These are phyloP conservation scores for Anoura caudifer DNA, from an alignment of 2,113 vertebrate species.

Conservation along the genomic window DNA sequence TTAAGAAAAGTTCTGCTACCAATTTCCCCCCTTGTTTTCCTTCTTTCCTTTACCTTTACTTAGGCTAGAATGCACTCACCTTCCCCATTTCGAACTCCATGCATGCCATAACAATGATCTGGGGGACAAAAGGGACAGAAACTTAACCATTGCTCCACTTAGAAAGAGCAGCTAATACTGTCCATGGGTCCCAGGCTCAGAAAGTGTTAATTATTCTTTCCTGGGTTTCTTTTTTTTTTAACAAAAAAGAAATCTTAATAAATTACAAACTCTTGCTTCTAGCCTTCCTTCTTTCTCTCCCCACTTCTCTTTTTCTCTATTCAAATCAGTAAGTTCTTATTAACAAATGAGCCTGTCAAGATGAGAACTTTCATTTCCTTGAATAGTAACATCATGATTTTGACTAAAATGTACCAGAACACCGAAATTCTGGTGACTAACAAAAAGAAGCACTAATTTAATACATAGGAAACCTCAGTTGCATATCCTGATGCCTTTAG, in stretches of 20 bases:
- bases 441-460: not conserved
- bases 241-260: conserved; percentile 12
- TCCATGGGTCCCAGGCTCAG: fast-evolving
- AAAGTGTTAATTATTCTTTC: not conserved
- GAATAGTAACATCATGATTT: conserved; percentile 14
- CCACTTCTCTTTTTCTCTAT: conserved; percentile 48
- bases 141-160: not conserved
- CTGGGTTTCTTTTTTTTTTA: not conserved
- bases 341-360: conserved; percentile 26
- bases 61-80: conserved; percentile 78
- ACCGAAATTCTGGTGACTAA: not conserved
- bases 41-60: not conserved
- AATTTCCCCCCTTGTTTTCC: not conserved
- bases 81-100: conserved; percentile 98
- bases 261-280: not conserved
- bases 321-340: conserved; percentile 47
- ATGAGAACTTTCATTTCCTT: conserved; percentile 54
- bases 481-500: not conserved
- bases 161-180: not conserved
- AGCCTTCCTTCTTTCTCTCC: conserved; percentile 33
- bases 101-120: conserved; percentile 96
- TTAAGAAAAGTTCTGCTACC: not conserved
- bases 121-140: conserved; percentile 32
- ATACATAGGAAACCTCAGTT: not conserved
- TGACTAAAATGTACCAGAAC: not conserved